These are phyloP conservation scores for Phycodurus eques DNA, from an alignment of 2,113 vertebrate species.

Conservation along the genomic window DNA sequence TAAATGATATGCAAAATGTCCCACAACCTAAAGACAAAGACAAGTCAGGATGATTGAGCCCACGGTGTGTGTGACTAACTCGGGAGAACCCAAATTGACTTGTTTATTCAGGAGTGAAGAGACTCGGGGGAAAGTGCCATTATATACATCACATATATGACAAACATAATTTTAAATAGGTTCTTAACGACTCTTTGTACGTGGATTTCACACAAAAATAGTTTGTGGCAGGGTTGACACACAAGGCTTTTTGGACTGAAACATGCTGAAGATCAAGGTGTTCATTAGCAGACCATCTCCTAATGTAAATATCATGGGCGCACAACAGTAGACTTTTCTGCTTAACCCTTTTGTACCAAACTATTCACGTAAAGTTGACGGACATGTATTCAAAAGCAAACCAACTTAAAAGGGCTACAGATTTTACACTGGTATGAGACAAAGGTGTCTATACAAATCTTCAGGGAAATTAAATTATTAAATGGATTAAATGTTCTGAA, in stretches of 20 bases:
- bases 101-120: slow-evolving; percentile 67
- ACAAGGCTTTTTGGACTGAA: slow-evolving; percentile 40
- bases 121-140: slow-evolving; percentile 71
- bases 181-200: slow-evolving; percentile 52
- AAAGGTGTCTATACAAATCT: neutral
- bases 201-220: slow-evolving; percentile 41
- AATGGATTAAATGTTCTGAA: neutral
- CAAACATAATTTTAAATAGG: slow-evolving; percentile 52
- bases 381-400: neutral
- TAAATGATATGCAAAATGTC: slow-evolving; percentile 84
- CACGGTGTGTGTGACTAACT: slow-evolving; percentile 73
- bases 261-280: slow-evolving; percentile 49
- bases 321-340: slow-evolving; percentile 23
- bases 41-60: slow-evolving; percentile 73
- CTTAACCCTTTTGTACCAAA: slow-evolving; percentile 19
- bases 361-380: slow-evolving; percentile 14
- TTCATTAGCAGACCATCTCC: slow-evolving; percentile 20
- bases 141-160: slow-evolving; percentile 69
- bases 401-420: neutral
- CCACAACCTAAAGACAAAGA: slow-evolving; percentile 82
- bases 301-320: slow-evolving; percentile 24
- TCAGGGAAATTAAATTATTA: neutral
- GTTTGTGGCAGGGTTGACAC: slow-evolving; percentile 35
- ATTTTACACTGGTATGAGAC: slow-evolving; percentile 35
- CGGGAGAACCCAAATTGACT: slow-evolving; percentile 59